Base-by-base conservation (phyloP, 2,888 invertebrate species). In the Drosophila koepferae region DNA sequence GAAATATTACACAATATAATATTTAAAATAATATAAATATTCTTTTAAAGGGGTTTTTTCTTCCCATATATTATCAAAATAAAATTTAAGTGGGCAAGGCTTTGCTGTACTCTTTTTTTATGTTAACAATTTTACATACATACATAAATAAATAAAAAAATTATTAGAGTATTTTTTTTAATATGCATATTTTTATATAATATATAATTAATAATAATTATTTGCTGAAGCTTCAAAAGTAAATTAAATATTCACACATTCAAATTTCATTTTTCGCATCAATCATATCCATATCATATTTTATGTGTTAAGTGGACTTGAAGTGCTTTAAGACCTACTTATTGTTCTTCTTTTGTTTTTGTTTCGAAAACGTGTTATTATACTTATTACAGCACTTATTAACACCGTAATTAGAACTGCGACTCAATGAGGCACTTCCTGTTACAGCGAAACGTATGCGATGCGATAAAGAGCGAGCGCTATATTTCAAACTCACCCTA, bases 401-500 rank as follows among this genome's bases (percentile, higher is more conserved):
- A 56, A 38, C 38, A 49, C 41, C 55, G 34, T 49, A 78, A 73
- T 74, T 74, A 67, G 48, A 79, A 38, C 28, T 46, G 38, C 23
- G 38, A 34, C 38, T 38, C 48, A 62, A 74, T 74, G 67, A 59
- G 74, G 16, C 58, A 79, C 54, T 75, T 79, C 74, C 74, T 66
- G 74, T 41, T 51, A 41, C 40, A 46, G 48, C 41, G 8, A 28
- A 41, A 18, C 28, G 49, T 48, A 48, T 48, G 9, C 28, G 48
- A 49, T 49, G 36, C 44, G 23, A 38, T 48, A 71, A 60, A 77
- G 34, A 56, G 40, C 31, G 34, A 56, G 40, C 31, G 44, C 36
- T 49, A 58, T 20, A 54, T 71, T 53, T 49, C 2, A 65, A 63
- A 71, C 58, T 64, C 77, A 77, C 81, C 77, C 81, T 16, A 65